Evolutionary conservation across 2,113 vertebrate species (phyloP).

Genomic region (Antigone vipio): DNA sequence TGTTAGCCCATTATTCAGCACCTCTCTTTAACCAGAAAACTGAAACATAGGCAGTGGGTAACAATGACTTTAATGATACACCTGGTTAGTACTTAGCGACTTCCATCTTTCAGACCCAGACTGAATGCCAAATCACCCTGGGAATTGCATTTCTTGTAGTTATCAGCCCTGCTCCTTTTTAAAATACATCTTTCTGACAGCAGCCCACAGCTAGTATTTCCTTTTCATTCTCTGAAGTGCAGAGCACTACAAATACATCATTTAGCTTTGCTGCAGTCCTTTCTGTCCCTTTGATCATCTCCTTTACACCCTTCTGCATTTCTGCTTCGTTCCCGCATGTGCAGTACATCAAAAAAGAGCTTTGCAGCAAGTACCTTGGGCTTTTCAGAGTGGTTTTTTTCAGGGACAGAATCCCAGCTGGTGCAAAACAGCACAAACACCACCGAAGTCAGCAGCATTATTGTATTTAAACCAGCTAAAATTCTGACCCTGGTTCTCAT

Average conservation of each 20-base stretch:
- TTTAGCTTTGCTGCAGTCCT: constrained; percentile 37
- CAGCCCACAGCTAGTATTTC: constrained; percentile 9
- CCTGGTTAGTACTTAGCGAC: neutral
- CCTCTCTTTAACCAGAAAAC: neutral
- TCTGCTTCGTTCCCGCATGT: neutral
- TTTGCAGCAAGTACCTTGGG: neutral
- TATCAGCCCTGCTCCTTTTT: constrained; percentile 7
- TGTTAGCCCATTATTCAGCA: neutral
- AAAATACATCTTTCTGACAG: constrained; percentile 29
- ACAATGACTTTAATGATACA: neutral
- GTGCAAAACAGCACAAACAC: neutral
- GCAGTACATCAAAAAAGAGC: neutral
- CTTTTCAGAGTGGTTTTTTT: neutral
- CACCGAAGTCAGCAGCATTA: neutral
- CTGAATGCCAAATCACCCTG: neutral
- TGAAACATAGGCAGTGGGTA: neutral
- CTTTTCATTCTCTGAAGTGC: constrained; percentile 9
- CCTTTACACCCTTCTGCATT: constrained; percentile 30
- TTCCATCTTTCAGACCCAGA: neutral
- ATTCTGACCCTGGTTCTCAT: neutral
- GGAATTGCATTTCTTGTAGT: neutral
- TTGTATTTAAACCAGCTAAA: neutral
- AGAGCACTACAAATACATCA: constrained; percentile 40
- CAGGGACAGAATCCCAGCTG: neutral
- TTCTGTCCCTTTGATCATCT: constrained; percentile 32